These are phyloP conservation scores for Agrotis exclamationis DNA, from an alignment of 2,888 invertebrate genomes.

Conservation along the genomic window DNA sequence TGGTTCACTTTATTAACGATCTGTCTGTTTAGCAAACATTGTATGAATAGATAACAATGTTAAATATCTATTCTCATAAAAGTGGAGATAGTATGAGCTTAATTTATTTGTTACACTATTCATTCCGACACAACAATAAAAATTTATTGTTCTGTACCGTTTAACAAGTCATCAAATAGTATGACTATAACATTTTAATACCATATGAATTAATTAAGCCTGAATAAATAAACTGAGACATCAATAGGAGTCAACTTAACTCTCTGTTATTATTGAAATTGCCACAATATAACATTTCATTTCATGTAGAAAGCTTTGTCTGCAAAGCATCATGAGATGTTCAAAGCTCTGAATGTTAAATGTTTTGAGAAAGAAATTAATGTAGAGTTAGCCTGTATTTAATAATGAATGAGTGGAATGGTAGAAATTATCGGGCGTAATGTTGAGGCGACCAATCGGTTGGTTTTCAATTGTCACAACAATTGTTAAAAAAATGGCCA, in stretches of 20 bases:
- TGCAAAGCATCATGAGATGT: constrained; percentile 24
- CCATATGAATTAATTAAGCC: background rate
- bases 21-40: background rate
- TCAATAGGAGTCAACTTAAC: background rate
- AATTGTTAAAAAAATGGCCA: too few relatives aligned
- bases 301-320: constrained; percentile 4
- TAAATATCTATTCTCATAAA: background rate
- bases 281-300: background rate
- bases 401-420: background rate
- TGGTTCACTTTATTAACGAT: background rate
- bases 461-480: too few relatives aligned
- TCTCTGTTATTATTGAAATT: background rate
- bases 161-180: background rate
- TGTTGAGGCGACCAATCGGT: too few relatives aligned
- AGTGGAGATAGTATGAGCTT: background rate
- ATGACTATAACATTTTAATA: background rate
- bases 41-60: too few relatives aligned
- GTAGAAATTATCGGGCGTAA: too few relatives aligned
- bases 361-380: background rate
- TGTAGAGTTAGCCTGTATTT: too few relatives aligned
- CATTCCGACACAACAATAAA: background rate
- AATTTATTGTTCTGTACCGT: constrained; percentile 5
- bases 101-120: background rate
- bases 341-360: background rate
- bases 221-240: background rate